Evolutionary conservation across 30 jellyfish, hydroid and myxozoan genomes (phyloP).

Genomic region (Aurelia sp.): DNA sequence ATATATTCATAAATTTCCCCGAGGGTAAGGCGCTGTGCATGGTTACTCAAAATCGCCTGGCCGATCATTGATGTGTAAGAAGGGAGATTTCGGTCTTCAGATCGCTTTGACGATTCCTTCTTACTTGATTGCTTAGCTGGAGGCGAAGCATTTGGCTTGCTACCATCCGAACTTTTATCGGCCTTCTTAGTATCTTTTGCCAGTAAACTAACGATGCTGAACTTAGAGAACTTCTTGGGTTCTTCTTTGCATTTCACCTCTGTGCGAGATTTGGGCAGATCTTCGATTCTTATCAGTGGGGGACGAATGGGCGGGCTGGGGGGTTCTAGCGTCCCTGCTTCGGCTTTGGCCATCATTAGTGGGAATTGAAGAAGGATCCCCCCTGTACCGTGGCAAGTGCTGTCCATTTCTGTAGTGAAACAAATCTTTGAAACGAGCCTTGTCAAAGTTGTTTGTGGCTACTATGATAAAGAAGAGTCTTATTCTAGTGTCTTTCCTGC

Average conservation of each 20-base stretch:
- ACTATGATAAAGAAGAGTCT: too few relatives aligned
- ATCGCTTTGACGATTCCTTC: background rate
- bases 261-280: background rate
- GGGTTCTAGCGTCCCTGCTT: background rate
- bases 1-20: constrained; percentile 79
- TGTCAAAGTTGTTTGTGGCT: too few relatives aligned
- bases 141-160: background rate
- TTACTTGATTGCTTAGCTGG: background rate
- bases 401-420: background rate
- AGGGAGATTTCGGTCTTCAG: constrained; percentile 45
- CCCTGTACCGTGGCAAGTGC: background rate
- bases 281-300: constrained; percentile 28
- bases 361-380: constrained; percentile 25
- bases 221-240: background rate
- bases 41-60: constrained; percentile 64
- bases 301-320: constrained; percentile 20
- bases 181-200: background rate
- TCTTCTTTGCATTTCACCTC: background rate
- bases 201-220: constrained; percentile 45
- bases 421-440: background rate
- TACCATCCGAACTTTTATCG: background rate
- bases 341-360: constrained; percentile 16
- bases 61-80: constrained; percentile 79
- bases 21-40: constrained; percentile 41
- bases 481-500: too few relatives aligned